Conservation (phyloP, 92 coral and sea anemone species). For the Parazoanthus atlanticus region DNA sequence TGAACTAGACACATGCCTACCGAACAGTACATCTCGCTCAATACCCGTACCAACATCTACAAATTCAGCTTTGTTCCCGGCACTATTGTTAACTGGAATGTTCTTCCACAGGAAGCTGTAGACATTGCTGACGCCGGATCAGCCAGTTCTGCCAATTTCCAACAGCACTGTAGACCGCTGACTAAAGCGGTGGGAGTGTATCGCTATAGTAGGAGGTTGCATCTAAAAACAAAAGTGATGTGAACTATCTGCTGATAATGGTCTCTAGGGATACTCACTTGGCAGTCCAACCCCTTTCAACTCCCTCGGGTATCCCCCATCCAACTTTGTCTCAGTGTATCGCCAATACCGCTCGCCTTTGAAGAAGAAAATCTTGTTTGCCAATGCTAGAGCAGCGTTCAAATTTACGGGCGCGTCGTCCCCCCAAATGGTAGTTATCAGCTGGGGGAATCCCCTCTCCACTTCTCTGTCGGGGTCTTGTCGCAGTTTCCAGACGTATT, state of each 20-base stretch:
- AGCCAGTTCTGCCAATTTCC: no score
- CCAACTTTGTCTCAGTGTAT: background rate
- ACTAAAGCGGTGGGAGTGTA: no score
- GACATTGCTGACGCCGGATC: no score
- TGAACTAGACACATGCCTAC: background rate
- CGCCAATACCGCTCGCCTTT: background rate
- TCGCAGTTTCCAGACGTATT: conserved; percentile 16
- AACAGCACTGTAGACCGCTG: no score
- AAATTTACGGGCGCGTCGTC: background rate
- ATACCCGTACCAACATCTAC: no score
- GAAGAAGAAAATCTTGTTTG: conserved; percentile 1
- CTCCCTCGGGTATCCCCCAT: background rate
- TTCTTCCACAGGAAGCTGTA: no score
- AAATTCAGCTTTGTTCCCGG: no score
- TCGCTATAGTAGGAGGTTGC: no score
- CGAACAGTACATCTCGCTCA: no score
- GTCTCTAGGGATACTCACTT: background rate
- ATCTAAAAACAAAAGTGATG: no score
- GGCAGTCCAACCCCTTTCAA: background rate
- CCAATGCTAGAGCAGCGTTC: background rate
- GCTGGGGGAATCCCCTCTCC: conserved; percentile 17
- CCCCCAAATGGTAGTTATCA: background rate
- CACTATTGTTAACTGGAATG: no score
- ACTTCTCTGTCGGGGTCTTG: background rate
- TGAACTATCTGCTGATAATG: no score